These are phyloP conservation scores for Tragelaphus scriptus DNA, from an alignment of 2,113 vertebrate species.

Conservation along the genomic window DNA sequence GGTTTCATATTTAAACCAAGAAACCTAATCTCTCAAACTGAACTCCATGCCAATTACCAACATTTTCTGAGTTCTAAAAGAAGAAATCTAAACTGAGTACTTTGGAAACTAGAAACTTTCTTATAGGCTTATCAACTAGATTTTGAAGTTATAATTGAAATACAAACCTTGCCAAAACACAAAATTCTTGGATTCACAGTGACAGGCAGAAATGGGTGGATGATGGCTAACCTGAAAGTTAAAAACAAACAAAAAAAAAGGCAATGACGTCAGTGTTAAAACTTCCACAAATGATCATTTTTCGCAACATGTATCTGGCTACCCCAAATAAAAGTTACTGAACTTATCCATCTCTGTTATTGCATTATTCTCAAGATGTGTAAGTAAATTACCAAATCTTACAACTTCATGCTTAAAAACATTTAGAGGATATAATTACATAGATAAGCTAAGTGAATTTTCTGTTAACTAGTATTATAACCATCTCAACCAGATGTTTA, in stretches of 20 bases:
- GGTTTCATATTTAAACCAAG: background rate
- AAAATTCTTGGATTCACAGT: slow-evolving; percentile 99
- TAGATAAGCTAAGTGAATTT: background rate
- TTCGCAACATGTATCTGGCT: background rate
- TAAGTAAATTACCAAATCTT: background rate
- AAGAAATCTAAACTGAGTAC: slow-evolving; percentile 9
- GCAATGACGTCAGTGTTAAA: background rate
- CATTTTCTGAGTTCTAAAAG: slow-evolving; percentile 42
- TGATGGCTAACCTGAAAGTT: slow-evolving; percentile 96
- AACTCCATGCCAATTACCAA: background rate
- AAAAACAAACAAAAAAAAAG: slow-evolving; percentile 31
- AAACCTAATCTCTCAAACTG: slow-evolving; percentile 36
- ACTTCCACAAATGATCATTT: background rate
- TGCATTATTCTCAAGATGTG: background rate
- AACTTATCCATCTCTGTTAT: background rate
- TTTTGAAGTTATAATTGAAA: slow-evolving; percentile 66
- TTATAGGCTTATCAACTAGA: background rate
- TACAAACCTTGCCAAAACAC: slow-evolving; percentile 98
- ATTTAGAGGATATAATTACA: background rate
- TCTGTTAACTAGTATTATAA: background rate
- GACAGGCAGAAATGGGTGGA: slow-evolving; percentile 97
- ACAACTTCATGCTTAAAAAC: background rate
- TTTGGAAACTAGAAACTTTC: slow-evolving; percentile 15
- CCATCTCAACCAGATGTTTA: background rate
- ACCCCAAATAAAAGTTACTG: slow-evolving; percentile 19